Evolutionary conservation across 1,140 invertebrate species (phyloP).

Genomic region (Macrotrachela quadricornifera): DNA sequence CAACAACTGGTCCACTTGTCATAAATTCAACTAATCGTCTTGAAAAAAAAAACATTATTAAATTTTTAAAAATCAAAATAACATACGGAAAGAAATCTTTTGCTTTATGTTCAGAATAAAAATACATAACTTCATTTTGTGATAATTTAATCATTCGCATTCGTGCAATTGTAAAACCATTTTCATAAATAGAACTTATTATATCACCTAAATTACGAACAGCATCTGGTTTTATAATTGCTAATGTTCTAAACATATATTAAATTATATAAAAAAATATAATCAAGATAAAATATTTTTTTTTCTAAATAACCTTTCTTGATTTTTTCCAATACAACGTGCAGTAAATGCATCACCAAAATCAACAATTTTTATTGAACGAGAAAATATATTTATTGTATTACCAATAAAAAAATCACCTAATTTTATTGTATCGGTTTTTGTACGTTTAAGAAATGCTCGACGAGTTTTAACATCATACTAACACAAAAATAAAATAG

Average conservation of each 20-base stretch:
- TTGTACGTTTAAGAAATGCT: constrained; percentile 49
- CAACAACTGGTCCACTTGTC: constrained; percentile 46
- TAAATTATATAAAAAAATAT: constrained; percentile 1
- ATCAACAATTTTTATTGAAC: constrained; percentile 51
- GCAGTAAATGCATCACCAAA: constrained; percentile 43
- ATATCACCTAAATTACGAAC: constrained; percentile 48
- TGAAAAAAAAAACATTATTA: constrained; percentile 41
- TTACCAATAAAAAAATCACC: constrained; percentile 53
- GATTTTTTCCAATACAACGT: neutral
- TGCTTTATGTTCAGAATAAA: constrained; percentile 38
- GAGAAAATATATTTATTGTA: constrained; percentile 49
- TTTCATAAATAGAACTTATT: constrained; percentile 40
- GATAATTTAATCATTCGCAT: constrained; percentile 46
- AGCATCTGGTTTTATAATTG: constrained; percentile 57
- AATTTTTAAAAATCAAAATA: constrained; percentile 20
- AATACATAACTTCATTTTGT: constrained; percentile 37
- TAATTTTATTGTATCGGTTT: constrained; percentile 39
- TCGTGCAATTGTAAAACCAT: constrained; percentile 46
- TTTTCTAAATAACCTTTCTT: constrained; percentile 23
- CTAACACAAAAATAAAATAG: constrained; percentile 32
- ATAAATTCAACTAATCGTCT: constrained; percentile 50
- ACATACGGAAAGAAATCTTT: constrained; percentile 33
- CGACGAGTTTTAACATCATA: constrained; percentile 50
- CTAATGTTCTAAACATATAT: constrained; percentile 38
- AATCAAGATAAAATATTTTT: too few species aligned